Percentiles rank a stretch among this genome's conserved stretches.
Conservation (phyloP, 1,140 invertebrate genomes). For the honey bee (Apis mellifera) region Amel_HAv3.1 CM009932.2:12293501-12294000, state of each 20-base stretch:
- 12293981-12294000: constrained; percentile 71
- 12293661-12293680: background rate
- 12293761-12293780: constrained; percentile 47
- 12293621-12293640: constrained; percentile 6
- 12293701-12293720: constrained; percentile 54
- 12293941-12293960: no score
- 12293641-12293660: constrained; percentile 8
- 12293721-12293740: constrained; percentile 57
- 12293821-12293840: constrained; percentile 63
- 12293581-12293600: constrained; percentile 11
- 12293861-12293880: constrained; percentile 54
- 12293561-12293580: constrained; percentile 46
- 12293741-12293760: constrained; percentile 31
- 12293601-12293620: background rate
- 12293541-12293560: constrained; percentile 60
- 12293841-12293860: constrained; percentile 62
- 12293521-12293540: constrained; percentile 41
- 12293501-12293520: constrained; percentile 63
- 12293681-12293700: constrained; percentile 40
- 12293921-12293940: constrained; percentile 57
- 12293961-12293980: constrained; percentile 75
- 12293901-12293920: constrained; percentile 52
- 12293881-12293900: constrained; percentile 55
- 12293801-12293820: constrained; percentile 53
- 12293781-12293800: constrained; percentile 60